Conservation (phyloP, 2,888 invertebrate species). For the Steromphala cineraria region DNA sequence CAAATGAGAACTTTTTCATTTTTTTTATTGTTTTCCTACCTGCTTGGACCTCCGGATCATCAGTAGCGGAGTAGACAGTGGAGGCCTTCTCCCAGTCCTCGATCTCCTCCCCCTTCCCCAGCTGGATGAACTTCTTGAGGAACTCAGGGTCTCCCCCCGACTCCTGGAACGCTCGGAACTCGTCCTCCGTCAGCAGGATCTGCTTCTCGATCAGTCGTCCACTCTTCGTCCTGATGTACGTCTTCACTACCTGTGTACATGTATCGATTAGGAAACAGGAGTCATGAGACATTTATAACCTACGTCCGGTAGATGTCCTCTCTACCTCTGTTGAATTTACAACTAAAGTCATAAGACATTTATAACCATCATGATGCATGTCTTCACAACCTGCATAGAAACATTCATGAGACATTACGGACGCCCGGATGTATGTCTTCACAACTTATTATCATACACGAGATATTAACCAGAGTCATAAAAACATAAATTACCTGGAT, state of each 20-base stretch:
- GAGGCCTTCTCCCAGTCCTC: slow-evolving; percentile 74
- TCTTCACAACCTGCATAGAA: too few species aligned
- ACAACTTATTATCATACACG: too few species aligned
- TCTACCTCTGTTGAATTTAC: too few species aligned
- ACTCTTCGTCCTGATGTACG: slow-evolving; percentile 71
- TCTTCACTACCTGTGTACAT: slow-evolving; percentile 57
- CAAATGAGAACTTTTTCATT: too few species aligned
- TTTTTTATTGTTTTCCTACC: slow-evolving; percentile 37
- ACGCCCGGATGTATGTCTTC: too few species aligned
- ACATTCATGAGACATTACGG: too few species aligned
- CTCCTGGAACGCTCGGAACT: slow-evolving; percentile 67
- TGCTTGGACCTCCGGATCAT: slow-evolving; percentile 61
- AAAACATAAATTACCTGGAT: too few species aligned
- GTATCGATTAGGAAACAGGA: neutral
- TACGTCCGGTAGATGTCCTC: too few species aligned
- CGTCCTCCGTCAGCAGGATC: slow-evolving; percentile 72
- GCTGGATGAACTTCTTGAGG: slow-evolving; percentile 70
- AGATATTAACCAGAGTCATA: too few species aligned
- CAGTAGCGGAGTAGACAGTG: slow-evolving; percentile 68
- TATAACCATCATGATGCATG: too few species aligned
- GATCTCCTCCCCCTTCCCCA: slow-evolving; percentile 71
- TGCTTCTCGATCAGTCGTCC: slow-evolving; percentile 71
- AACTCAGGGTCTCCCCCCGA: slow-evolving; percentile 70
- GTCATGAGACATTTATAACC: too few species aligned
- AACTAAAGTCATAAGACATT: too few species aligned